Base-by-base conservation (phyloP, 1,140 invertebrate species). In the Drosophila erecta region DNA sequence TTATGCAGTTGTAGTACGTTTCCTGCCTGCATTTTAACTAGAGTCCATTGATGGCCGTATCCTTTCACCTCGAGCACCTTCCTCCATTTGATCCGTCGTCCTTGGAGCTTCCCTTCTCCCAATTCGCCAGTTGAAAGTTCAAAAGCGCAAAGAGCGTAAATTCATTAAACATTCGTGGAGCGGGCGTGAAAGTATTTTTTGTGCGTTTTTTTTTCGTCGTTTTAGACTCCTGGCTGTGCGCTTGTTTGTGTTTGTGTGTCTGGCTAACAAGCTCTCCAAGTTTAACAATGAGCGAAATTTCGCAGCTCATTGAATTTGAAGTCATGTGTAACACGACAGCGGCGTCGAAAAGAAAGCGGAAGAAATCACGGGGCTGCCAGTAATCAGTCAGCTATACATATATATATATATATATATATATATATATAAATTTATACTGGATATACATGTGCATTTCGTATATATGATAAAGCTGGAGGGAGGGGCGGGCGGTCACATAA, bases 301-400 rank as follows among this genome's bases (percentile, higher is more conserved):
- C 72, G 85, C 84, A 87, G 84, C 84, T 87, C 84, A 87, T 87
- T 87, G 84, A 87, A 84, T 87, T 87, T 89, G 84, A 89, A 87
- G 84, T 87, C 84, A 87, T 87, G 84, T 87, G 84, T 76, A 79
- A 83, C 79, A 41, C 64, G 66, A 70, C 73, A 58, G 49, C 40
- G 64, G 33, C 47, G 30, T 53, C 35, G 46, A 65, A 51, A 33
- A 33, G n/a, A 46, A 62, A 62, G 51, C 59, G 60, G 60, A 67
- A 67, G 46, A 67, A 67, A 67, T 67, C 64, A 67, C 64, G 60
- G 64, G 33, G 30, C 37, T 17, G 40, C 64, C 14, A 65, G 65
- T 70, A 70, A 70, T 70, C 66, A 70, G 66, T 70, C 66, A 74
- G 47, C 46, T 44, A 41, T 44, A 12, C 35, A 22, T 24, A 24